Evolutionary conservation across 2,113 vertebrate species (phyloP).

Genomic region (Lipophrys pholis): DNA sequence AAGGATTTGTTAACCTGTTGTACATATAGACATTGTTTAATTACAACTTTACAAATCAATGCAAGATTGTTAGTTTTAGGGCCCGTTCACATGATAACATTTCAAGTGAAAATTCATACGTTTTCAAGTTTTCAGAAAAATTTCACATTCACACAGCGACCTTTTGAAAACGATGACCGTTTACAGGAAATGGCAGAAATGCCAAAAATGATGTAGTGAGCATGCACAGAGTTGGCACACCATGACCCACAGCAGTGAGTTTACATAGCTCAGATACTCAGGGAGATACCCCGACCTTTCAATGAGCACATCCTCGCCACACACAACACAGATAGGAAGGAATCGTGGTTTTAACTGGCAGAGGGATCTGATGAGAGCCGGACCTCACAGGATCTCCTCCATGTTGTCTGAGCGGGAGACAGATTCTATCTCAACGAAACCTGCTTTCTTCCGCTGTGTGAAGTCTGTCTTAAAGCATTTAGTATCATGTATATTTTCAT

Average conservation of each 20-base stretch:
- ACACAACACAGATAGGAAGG: slow-evolving; percentile 69
- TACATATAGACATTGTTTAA: no score
- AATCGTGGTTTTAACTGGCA: slow-evolving; percentile 71
- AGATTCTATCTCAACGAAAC: slow-evolving; percentile 70
- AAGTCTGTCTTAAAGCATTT: slow-evolving; percentile 6
- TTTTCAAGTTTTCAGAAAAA: no score
- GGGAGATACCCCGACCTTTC: slow-evolving; percentile 64
- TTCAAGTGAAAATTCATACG: no score
- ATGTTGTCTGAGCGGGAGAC: slow-evolving; percentile 51
- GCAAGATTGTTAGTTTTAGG: no score
- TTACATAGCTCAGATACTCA: slow-evolving; percentile 82
- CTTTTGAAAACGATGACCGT: not conserved
- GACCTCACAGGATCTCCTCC: slow-evolving; percentile 75
- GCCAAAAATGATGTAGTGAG: no score
- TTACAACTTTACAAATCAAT: no score
- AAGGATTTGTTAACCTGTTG: no score
- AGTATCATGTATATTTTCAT: no score
- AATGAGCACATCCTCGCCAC: slow-evolving; percentile 49
- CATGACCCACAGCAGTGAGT: slow-evolving; percentile 76
- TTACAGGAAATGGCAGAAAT: no score
- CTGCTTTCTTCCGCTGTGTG: slow-evolving; percentile 8
- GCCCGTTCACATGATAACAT: no score
- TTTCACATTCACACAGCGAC: slow-evolving; percentile 6
- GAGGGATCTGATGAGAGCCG: slow-evolving; percentile 65
- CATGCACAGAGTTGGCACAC: slow-evolving; percentile 39